Evolutionary conservation across 2,113 vertebrate genomes (phyloP).

Genomic region (Saguinus midas): DNA sequence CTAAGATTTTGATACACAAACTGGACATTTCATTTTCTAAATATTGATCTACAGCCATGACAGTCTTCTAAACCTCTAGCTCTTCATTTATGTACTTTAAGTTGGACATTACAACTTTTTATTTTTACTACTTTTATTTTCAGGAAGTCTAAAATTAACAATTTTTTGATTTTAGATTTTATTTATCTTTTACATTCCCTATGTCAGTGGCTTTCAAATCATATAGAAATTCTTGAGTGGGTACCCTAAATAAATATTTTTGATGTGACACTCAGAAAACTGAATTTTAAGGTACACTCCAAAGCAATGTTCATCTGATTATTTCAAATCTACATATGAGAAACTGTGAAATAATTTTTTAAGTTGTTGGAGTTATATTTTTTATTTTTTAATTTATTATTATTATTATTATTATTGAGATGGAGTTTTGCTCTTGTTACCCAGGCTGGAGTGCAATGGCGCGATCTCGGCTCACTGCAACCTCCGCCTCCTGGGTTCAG

Average conservation of each 20-base stretch:
- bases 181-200: neutral
- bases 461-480: no score
- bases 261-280: neutral
- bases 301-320: neutral
- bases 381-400: no score
- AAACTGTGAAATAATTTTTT: neutral
- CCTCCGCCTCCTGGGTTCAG: no score
- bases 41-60: neutral
- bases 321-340: neutral
- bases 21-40: neutral
- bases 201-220: neutral
- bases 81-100: neutral
- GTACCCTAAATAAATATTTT: neutral
- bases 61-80: neutral
- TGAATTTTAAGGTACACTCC: neutral
- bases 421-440: no score
- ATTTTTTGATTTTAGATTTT: neutral
- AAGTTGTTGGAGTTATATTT: neutral
- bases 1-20: neutral
- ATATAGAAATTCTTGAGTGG: neutral
- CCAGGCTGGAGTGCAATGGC: no score
- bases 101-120: neutral
- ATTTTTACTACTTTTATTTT: neutral
- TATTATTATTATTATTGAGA: no score
- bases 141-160: neutral